Base-by-base conservation (phyloP, 2,888 invertebrate genomes). In the Volucella zonaria region DNA sequence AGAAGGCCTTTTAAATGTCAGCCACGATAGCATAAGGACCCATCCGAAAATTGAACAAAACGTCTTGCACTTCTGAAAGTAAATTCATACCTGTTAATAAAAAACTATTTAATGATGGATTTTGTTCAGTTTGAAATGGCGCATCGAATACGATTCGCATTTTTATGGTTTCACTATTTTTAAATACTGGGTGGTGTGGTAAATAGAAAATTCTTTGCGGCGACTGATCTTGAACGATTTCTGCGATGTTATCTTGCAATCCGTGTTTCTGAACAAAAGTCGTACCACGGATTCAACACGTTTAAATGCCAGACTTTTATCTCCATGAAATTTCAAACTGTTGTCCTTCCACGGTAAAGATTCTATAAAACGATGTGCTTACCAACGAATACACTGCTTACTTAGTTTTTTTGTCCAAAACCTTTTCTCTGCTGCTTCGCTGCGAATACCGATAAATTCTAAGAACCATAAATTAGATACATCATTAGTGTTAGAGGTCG, bases 121-220 rank as follows among this genome's bases (percentile, higher is more conserved):
- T 23, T 8, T 49, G 49, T n/a, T 49, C 49, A 49, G 49, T 8
- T 15, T 49, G 49, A 49, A 14, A 49, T 49, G 59, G 45, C 11
- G 45, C 45, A 12, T 61, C 59, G 45, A 61, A 61, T 15, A 61
- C 45, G 10, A 43, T 61, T 18, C 40, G 14, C 42, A 42, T 45
- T 61, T 61, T 61, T 8, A 45, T 61, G 9, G 59, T 61, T 43
- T 14, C 42, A 42, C 59, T 61, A 43, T 61, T 43, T n/a, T 49
- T 49, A 15, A 49, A 49, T 49, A 49, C n/a, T 14, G 49, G 49
- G n/a, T 49, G 49, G 49, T 49, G 49, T n/a, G 15, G 49, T 8
- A 8, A 49, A 49, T 8, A 49, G 49, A 49, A 49, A 14, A 12
- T 49, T 49, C 49, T 49, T 49, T 49, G n/a, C 15, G 14, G n/a